Conservation (phyloP, 2,113 vertebrate species). For the Chionis minor region DNA sequence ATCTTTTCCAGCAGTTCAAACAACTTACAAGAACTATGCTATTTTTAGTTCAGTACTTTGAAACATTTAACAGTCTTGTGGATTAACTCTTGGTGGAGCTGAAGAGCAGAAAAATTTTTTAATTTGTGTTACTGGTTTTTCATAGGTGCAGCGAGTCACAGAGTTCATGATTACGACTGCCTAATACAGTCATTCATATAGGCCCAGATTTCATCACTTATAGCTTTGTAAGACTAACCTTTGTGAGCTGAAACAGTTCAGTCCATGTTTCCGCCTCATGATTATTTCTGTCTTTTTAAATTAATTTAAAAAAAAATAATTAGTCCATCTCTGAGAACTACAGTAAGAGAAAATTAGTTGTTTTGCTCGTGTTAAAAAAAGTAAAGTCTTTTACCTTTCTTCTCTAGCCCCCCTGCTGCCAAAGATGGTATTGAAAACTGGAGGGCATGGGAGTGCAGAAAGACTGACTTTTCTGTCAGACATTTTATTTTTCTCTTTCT, state of each 20-base stretch:
- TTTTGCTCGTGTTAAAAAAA: background rate
- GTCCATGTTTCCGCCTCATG: background rate
- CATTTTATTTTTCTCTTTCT: background rate
- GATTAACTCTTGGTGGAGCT: background rate
- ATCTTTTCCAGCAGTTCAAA: background rate
- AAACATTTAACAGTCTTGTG: background rate
- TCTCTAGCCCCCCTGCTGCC: background rate
- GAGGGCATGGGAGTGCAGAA: background rate
- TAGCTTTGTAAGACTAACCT: background rate
- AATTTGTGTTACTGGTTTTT: background rate
- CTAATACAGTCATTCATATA: background rate
- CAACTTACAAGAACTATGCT: background rate
- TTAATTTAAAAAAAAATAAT: background rate
- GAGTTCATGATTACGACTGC: background rate
- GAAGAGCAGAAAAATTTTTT: background rate
- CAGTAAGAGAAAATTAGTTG: background rate
- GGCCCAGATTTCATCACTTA: background rate
- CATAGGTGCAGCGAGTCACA: background rate
- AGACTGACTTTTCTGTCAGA: background rate
- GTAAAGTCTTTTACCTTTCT: background rate
- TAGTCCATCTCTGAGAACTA: background rate
- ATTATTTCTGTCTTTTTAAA: background rate
- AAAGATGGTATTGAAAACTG: background rate
- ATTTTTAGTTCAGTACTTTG: conserved; percentile 13
- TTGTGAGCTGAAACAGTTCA: background rate